Percentiles rank a stretch among this genome's conserved stretches.
Conservation (phyloP, 1,140 invertebrate species). For the Teleopsis dalmanni region DNA sequence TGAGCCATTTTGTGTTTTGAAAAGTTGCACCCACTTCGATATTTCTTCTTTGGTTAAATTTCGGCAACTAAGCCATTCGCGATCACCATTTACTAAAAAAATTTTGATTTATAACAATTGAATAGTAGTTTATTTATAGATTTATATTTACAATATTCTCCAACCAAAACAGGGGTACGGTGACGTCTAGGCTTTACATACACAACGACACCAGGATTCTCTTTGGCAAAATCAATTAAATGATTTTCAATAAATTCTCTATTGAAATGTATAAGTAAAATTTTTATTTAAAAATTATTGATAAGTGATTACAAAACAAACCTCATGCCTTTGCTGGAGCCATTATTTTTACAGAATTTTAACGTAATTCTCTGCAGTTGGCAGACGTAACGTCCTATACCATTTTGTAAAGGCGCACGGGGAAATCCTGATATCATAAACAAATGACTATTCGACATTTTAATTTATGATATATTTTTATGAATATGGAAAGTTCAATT, state of each 20-base stretch:
- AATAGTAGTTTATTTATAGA: neutral
- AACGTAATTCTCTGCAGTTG: slow-evolving; percentile 84
- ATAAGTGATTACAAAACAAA: too few species aligned
- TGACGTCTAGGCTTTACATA: slow-evolving; percentile 91
- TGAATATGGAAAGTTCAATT: too few species aligned
- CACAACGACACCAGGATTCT: slow-evolving; percentile 81
- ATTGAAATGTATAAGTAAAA: too few species aligned
- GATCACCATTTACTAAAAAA: slow-evolving; percentile 72
- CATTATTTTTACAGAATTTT: slow-evolving; percentile 85
- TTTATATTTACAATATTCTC: slow-evolving; percentile 77
- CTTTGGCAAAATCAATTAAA: slow-evolving; percentile 73
- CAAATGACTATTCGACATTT: slow-evolving; percentile 62
- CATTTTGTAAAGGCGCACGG: slow-evolving; percentile 70
- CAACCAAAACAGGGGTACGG: slow-evolving; percentile 63
- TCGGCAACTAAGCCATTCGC: slow-evolving; percentile 60
- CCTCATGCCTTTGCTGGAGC: slow-evolving; percentile 71
- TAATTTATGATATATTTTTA: too few species aligned
- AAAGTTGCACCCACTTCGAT: slow-evolving; percentile 71
- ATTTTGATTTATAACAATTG: neutral
- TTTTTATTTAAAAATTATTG: too few species aligned
- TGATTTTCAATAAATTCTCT: slow-evolving; percentile 88
- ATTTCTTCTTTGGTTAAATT: slow-evolving; percentile 68
- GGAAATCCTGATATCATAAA: slow-evolving; percentile 67
- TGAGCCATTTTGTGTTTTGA: slow-evolving; percentile 64
- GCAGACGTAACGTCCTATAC: slow-evolving; percentile 76